Evolutionary conservation across 2,888 invertebrate genomes (phyloP).

Genomic region (Heliconius hortense): DNA sequence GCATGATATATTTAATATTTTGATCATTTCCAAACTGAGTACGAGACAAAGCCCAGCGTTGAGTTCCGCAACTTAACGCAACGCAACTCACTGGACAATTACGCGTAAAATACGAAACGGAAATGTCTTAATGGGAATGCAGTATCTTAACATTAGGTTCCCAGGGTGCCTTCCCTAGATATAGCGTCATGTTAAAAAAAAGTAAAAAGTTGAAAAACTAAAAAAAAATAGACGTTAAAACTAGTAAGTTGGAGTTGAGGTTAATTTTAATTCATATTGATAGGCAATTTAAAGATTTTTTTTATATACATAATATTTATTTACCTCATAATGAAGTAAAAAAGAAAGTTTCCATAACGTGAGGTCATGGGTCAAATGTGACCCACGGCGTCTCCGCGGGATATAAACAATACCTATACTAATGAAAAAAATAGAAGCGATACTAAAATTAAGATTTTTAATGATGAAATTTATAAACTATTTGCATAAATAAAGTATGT

Average conservation of each 20-base stretch:
- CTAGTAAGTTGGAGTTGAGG: too few species aligned
- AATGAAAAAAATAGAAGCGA: slow-evolving; percentile 33
- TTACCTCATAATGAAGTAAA: slow-evolving; percentile 24
- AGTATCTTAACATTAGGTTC: too few species aligned
- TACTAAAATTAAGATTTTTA: slow-evolving; percentile 21
- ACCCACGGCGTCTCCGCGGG: slow-evolving; percentile 31
- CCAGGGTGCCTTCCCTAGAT: too few species aligned
- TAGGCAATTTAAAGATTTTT: neutral
- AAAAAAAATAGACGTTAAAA: too few species aligned
- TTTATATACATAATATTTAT: neutral
- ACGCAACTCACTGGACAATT: too few species aligned
- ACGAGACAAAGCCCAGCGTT: too few species aligned
- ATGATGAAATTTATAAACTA: slow-evolving; percentile 24
- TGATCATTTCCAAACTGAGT: too few species aligned
- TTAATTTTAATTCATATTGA: neutral
- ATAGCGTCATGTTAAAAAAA: too few species aligned
- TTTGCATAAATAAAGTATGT: slow-evolving; percentile 10
- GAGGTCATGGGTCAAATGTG: slow-evolving; percentile 25
- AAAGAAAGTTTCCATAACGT: slow-evolving; percentile 14
- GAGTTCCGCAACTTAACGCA: too few species aligned
- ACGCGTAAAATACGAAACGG: too few species aligned
- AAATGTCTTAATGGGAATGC: too few species aligned
- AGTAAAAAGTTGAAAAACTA: neutral
- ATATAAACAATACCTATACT: slow-evolving; percentile 11
- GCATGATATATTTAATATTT: too few species aligned